A percentile compares a stretch with the other conserved stretches of the same genome.
Conservation (phyloP, 2,888 invertebrate species). For the Hoplodrina blanda region DNA sequence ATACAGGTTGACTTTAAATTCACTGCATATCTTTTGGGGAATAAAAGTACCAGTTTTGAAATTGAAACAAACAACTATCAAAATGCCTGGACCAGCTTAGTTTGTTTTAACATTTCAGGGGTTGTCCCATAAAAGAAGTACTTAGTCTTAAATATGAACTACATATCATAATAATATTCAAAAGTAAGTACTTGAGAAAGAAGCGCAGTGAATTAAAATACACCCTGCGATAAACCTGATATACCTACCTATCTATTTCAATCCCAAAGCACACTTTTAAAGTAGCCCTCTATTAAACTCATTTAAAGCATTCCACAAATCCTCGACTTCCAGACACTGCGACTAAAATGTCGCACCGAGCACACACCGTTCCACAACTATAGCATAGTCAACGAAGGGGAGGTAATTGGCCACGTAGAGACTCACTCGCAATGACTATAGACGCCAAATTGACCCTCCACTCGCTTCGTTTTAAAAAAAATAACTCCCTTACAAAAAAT, state of each 20-base stretch:
- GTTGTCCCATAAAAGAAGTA: too few relatives aligned
- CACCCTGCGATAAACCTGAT: background rate
- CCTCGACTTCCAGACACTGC: conserved; percentile 1
- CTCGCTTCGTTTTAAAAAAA: conserved; percentile 49
- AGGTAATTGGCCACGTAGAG: conserved; percentile 77
- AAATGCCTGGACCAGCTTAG: too few relatives aligned
- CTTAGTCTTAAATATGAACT: too few relatives aligned
- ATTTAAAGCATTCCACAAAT: background rate
- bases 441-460: conserved; percentile 71
- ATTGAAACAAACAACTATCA: too few relatives aligned
- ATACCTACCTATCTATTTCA: too few relatives aligned
- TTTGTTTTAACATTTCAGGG: too few relatives aligned
- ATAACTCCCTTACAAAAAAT: conserved; percentile 42
- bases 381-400: conserved; percentile 44
- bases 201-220: too few relatives aligned
- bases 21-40: too few relatives aligned
- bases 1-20: too few relatives aligned
- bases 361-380: conserved; percentile 11
- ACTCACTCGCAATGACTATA: conserved; percentile 67
- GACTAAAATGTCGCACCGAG: conserved; percentile 42
- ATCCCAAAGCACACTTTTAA: background rate
- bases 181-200: too few relatives aligned
- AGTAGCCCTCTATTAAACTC: background rate
- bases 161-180: too few relatives aligned
- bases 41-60: too few relatives aligned